Percentiles rank a stretch among this genome's conserved stretches.
These are phyloP conservation scores for Calcarius ornatus DNA, from an alignment of 2,113 vertebrate species.

Conservation along the genomic window DNA sequence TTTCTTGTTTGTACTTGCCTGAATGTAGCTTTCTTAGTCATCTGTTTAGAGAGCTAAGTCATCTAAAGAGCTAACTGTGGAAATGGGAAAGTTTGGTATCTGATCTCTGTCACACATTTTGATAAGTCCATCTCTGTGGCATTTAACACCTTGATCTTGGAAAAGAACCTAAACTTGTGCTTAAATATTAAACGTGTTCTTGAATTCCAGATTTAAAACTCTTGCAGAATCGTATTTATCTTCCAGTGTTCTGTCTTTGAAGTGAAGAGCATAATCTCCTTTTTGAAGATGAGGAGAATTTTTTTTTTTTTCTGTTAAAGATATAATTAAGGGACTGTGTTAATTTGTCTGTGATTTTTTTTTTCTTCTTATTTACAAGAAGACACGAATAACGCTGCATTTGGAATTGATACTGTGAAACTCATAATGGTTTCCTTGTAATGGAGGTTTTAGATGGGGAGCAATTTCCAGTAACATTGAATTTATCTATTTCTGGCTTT, in stretches of 20 bases:
- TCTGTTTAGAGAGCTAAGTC: neutral
- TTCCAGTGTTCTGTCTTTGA: neutral
- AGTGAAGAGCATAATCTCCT: neutral
- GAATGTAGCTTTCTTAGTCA: neutral
- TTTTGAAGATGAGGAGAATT: neutral
- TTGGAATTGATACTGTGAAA: slow-evolving; percentile 54
- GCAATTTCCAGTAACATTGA: slow-evolving; percentile 65
- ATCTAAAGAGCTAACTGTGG: neutral
- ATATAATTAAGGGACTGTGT: neutral
- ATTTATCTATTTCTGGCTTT: slow-evolving; percentile 46
- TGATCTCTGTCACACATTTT: neutral
- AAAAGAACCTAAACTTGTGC: neutral
- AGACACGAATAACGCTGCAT: slow-evolving; percentile 10
- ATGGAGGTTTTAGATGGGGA: slow-evolving; percentile 47
- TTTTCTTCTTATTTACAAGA: slow-evolving; percentile 23
- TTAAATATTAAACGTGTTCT: neutral
- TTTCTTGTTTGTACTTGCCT: neutral
- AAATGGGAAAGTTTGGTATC: neutral
- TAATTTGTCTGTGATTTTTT: neutral
- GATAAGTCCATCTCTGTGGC: neutral
- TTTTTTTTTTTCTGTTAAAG: neutral
- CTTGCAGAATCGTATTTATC: neutral
- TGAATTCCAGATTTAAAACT: neutral
- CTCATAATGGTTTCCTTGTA: slow-evolving; percentile 61
- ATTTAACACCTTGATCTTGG: neutral